Evolutionary conservation across 2,113 vertebrate species (phyloP).

Genomic region (Ardeotis arabs): DNA sequence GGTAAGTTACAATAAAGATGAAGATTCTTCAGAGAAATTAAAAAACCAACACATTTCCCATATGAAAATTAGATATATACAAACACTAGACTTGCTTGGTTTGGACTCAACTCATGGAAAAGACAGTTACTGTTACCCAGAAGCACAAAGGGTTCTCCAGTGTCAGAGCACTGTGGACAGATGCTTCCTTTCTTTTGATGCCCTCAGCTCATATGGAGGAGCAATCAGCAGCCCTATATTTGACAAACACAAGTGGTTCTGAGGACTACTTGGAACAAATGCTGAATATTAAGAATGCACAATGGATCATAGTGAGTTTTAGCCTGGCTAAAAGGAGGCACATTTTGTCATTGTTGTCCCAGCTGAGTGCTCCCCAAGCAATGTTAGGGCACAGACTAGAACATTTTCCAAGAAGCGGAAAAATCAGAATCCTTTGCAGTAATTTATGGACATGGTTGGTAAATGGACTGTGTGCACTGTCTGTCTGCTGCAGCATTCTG

Average conservation of each 20-base stretch:
- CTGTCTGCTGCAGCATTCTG: neutral
- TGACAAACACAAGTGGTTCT: neutral
- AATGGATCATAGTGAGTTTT: neutral
- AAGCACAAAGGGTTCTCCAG: neutral
- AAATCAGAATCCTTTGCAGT: neutral
- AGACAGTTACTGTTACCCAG: neutral
- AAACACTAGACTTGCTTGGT: neutral
- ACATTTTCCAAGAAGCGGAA: neutral
- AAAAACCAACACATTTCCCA: neutral
- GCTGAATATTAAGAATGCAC: neutral
- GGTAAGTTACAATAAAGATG: neutral
- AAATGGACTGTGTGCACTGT: neutral
- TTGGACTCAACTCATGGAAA: neutral
- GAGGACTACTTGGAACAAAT: neutral
- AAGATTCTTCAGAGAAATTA: neutral
- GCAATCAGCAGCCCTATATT: neutral
- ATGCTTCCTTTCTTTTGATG: neutral
- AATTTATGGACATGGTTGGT: neutral
- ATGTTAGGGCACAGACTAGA: neutral
- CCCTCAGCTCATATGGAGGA: neutral
- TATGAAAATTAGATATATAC: neutral
- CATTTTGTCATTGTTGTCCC: neutral
- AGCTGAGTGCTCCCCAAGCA: neutral
- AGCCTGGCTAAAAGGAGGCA: neutral
- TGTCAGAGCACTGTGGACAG: neutral